These are phyloP conservation scores for Nycticorax nycticorax DNA, from an alignment of 2,113 vertebrate species.

Conservation along the genomic window DNA sequence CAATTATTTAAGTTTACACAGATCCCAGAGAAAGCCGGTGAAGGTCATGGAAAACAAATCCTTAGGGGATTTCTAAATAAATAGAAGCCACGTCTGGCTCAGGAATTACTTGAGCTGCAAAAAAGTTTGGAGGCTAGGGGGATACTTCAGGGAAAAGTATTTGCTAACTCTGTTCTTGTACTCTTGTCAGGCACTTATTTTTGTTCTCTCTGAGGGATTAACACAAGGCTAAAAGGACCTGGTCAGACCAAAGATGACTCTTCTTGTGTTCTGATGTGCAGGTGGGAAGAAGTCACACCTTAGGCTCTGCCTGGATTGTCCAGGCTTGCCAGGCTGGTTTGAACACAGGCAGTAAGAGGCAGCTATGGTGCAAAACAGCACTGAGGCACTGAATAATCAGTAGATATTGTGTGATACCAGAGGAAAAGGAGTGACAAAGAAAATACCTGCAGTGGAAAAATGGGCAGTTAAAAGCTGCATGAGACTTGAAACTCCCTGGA, in stretches of 20 bases:
- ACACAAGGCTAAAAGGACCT: neutral
- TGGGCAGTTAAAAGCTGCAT: neutral
- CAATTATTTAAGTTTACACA: neutral
- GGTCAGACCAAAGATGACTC: neutral
- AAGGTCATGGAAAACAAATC: neutral
- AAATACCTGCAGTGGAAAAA: neutral
- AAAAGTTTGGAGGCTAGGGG: neutral
- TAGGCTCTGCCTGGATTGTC: neutral
- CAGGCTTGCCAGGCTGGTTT: neutral
- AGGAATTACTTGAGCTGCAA: neutral
- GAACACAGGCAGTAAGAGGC: neutral
- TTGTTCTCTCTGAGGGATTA: neutral
- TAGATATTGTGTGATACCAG: neutral
- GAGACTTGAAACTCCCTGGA: slow-evolving; percentile 1
- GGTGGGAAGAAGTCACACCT: neutral
- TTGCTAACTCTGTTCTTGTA: neutral
- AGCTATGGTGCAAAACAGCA: neutral
- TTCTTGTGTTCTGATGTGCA: neutral
- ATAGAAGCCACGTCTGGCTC: neutral
- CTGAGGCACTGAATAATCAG: neutral
- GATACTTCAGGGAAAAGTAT: neutral
- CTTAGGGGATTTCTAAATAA: neutral
- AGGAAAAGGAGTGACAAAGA: slow-evolving; percentile 10
- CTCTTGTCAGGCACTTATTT: neutral
- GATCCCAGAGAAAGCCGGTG: neutral